phyloP scores from a whole-genome alignment of 2,797 vertebrate species.

The Paramormyrops hopkinsi region DNA sequence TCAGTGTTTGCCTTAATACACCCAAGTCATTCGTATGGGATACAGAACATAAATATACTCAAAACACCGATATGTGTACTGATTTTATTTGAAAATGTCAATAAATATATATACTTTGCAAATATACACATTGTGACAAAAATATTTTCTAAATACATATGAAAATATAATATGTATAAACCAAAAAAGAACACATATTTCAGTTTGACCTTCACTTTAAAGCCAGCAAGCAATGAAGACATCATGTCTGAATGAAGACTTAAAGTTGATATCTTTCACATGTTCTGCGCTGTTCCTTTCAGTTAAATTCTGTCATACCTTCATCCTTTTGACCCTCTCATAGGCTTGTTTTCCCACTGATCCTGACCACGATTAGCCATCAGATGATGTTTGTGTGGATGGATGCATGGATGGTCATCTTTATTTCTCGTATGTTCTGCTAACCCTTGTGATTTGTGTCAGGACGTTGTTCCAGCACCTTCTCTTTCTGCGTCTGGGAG shows the following conservation, averaged over 20 bases:
- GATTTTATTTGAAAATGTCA: conserved; percentile 1
- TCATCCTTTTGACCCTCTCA: background rate
- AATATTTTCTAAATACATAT: conserved; percentile 18
- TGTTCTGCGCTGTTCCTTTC: background rate
- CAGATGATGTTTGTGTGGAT: background rate
- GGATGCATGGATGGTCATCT: background rate
- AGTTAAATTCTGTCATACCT: background rate
- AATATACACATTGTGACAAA: conserved; percentile 45
- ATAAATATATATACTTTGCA: conserved; percentile 43
- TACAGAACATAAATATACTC: background rate
- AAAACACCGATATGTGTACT: background rate
- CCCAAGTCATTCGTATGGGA: background rate
- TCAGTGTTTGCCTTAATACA: background rate
- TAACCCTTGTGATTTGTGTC: background rate
- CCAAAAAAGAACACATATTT: background rate
- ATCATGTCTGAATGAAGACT: background rate
- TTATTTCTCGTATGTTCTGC: background rate
- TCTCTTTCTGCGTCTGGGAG: background rate
- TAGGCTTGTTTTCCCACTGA: background rate
- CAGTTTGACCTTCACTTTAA: background rate
- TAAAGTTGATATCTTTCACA: background rate
- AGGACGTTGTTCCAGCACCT: background rate
- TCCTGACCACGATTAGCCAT: background rate
- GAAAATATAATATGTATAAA: conserved; percentile 28
- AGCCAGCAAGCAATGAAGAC: background rate